Base-by-base conservation (phyloP, 2,797 vertebrate species). In the Bovichtus variegatus region DNA sequence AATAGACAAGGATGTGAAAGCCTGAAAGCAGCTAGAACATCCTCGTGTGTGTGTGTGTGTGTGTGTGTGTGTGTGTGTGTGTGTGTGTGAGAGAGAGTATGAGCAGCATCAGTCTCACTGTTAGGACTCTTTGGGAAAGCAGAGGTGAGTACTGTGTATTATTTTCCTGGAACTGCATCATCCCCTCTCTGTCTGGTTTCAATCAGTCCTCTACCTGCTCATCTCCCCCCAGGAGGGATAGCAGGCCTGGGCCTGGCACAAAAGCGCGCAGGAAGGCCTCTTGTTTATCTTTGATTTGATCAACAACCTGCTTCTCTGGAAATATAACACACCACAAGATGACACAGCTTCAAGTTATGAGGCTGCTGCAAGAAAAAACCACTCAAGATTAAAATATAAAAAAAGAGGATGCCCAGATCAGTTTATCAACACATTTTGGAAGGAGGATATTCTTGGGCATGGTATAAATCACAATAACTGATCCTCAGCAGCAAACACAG, bases 141-240 rank as follows among this genome's bases (percentile, higher is more conserved):
- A 58, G 38, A 62, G 69, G 64, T 65, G 71, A 82, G 73, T 12
- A 44, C 40, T 27, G 53, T 41, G 67, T 49, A 76, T 87, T 59
- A 84, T 85, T 85, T 83, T 82, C 62, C 49, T 69, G 66, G 69
- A 76, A 76, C 49, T 57, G 77, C 81, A 89, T 87, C 82, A 84
- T 80, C 74, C 63, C 38, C 62, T 76, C 67, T 84, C 68, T 76
- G 80, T 83, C 82, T 84, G 68, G 72, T 88, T 86, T 79, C 83
- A 87, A 82, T 91, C 81, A 77, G 74, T 89, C 83, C 64, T 85
- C 76, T 77, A 75, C 81, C 78, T 88, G 74, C 74, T 89, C 90
- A 90, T 90, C 86, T 82, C 80, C 83, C 83, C 83, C 73, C 40
- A 38, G 53, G 87, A 82, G 78, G 72, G 61, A 77, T 31, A 13